Evolutionary conservation across 2,113 vertebrate species (phyloP), one percentile per base, ranked within the genome.

Genomic region (Myrmophylax atrothorax): DNA sequence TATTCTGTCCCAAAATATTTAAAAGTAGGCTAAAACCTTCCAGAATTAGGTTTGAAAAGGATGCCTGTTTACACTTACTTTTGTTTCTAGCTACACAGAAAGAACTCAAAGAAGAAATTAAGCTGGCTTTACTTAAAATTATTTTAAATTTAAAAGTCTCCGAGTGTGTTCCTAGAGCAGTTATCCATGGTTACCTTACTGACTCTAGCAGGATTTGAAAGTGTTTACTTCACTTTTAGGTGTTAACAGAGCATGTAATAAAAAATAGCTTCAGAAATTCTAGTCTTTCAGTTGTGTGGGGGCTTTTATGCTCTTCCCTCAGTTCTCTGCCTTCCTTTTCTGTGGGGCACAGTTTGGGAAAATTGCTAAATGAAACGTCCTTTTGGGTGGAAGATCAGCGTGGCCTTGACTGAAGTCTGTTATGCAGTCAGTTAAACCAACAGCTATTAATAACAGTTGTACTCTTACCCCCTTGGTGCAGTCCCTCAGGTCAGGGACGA

Each of bases 361-460:
- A 73, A 82, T 81, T 92, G 24, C 69, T 35, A 66, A 70, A n/a
- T 67, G 26, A 76, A 87, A 64, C n/a, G 15, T 40, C 6, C 4
- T 53, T 89, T 91, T 72, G 44, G 25, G 17, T 84, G 25, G 44
- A 24, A 90, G 46, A 68, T 77, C 20, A 42, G 18, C 7, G 9
- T 90, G 85, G 76, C 94, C 91, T 94, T 93, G 77, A 49, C 93
- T 81, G 82, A 92, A 95, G 70, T 59, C 68, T 68, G 20, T 80
- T 84, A 50, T 9, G 46, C 79, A 80, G n/a, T 90, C 90, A 83
- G 84, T 70, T 94, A 69, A 96, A 76, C 59, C 38, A 93, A 89
- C 59, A 86, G 3, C 87, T 91, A 44, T 62, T 95, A 90, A 58
- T 78, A 90, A 87, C 60, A 85, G 19, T 23, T 89, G 89, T 78